Evolutionary conservation across 1,140 invertebrate species (phyloP).

Genomic region (Meteorus sp.): DNA sequence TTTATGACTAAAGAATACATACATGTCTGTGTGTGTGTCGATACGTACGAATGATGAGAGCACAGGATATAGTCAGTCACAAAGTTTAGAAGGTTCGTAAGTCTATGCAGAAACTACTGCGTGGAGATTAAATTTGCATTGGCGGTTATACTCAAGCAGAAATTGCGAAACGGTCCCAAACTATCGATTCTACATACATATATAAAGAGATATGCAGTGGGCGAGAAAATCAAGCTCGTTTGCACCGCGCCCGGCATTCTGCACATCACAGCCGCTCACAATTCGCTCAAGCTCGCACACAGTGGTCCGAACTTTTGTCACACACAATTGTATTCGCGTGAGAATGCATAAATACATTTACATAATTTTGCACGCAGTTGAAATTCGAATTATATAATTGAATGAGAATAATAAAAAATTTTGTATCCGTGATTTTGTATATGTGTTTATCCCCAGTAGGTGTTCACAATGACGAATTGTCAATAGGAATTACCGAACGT

Average conservation of each 20-base stretch:
- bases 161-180: conserved; percentile 11
- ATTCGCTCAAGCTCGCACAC: too few species aligned
- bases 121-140: conserved; percentile 23
- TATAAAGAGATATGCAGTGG: too few species aligned
- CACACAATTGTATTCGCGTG: conserved; percentile 9
- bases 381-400: too few species aligned
- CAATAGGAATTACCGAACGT: too few species aligned
- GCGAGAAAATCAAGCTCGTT: too few species aligned
- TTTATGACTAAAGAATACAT: too few species aligned
- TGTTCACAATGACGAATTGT: too few species aligned
- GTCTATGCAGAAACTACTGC: conserved; percentile 3
- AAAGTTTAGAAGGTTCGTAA: conserved; percentile 20
- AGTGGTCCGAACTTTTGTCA: background rate
- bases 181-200: conserved; percentile 6
- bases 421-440: too few species aligned
- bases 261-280: too few species aligned
- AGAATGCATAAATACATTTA: conserved; percentile 21
- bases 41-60: background rate
- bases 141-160: conserved; percentile 2
- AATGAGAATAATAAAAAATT: too few species aligned
- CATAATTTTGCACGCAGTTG: conserved; percentile 1
- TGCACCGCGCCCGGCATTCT: too few species aligned
- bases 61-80: background rate
- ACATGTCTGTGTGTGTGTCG: background rate
- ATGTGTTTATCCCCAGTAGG: too few species aligned